Conservation (phyloP, 2,113 vertebrate genomes). For the Nothoprocta perdicaria region DNA sequence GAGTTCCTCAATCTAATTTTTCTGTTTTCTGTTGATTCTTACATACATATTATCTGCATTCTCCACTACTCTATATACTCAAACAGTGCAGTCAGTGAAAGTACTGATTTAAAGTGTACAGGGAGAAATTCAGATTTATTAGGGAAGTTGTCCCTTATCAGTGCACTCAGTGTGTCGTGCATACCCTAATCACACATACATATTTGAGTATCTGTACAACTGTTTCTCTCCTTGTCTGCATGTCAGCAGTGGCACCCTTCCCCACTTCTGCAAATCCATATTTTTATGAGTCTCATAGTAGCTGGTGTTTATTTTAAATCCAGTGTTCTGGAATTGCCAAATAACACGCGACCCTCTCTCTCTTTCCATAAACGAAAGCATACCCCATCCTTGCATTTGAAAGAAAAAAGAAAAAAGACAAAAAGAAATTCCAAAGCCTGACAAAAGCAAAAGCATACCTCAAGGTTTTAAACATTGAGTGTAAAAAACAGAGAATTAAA, state of each 20-base stretch:
- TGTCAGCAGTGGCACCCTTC: background rate
- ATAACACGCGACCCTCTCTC: background rate
- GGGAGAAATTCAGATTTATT: background rate
- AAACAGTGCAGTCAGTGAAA: background rate
- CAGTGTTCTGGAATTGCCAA: background rate
- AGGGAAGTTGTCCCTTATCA: background rate
- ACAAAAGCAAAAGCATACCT: background rate
- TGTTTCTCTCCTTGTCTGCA: background rate
- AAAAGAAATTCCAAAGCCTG: background rate
- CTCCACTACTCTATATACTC: background rate
- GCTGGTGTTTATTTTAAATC: background rate
- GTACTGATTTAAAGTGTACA: background rate
- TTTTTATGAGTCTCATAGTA: background rate
- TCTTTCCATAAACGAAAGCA: background rate
- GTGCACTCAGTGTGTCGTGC: background rate
- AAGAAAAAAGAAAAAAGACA: background rate
- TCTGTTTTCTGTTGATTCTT: background rate
- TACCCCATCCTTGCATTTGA: background rate
- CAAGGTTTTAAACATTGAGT: background rate
- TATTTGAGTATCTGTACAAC: background rate
- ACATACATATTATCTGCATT: background rate
- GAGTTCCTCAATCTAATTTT: background rate
- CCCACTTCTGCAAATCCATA: background rate
- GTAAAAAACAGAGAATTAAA: background rate
- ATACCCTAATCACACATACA: background rate